These are phyloP conservation scores for Choloepus hoffmanni DNA, from an alignment of 2,113 vertebrate genomes.

Conservation along the genomic window DNA sequence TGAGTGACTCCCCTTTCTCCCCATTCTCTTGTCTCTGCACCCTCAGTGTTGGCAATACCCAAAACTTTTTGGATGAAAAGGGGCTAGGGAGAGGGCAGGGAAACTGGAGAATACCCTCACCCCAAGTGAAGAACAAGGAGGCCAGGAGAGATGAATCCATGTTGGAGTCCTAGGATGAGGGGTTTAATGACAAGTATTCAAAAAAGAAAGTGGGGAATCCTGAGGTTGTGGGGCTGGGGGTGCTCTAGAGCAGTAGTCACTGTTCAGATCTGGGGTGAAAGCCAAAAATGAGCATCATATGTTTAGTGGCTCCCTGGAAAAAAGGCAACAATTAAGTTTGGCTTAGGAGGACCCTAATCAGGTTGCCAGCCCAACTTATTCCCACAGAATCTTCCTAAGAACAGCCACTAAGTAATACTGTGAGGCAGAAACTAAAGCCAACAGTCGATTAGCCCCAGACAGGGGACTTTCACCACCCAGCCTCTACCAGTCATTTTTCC, in stretches of 20 bases:
- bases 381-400: not conserved
- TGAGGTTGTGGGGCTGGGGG: not conserved
- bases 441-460: not conserved
- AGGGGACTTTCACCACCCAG: not conserved
- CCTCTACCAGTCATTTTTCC: not conserved
- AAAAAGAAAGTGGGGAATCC: not conserved
- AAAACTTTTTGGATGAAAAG: not conserved
- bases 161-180: not conserved
- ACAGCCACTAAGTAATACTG: not conserved
- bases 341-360: not conserved
- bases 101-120: not conserved
- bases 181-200: not conserved
- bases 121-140: not conserved
- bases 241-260: not conserved
- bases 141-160: not conserved
- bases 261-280: not conserved
- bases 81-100: not conserved
- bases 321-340: not conserved
- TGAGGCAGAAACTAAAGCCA: not conserved
- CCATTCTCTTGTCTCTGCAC: not conserved
- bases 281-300: not conserved
- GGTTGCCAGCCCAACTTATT: not conserved
- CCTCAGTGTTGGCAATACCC: not conserved
- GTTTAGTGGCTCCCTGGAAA: not conserved
- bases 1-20: not conserved